These are phyloP conservation scores for Camponotus fellah DNA, from an alignment of 2,888 invertebrate genomes.

Conservation along the genomic window DNA sequence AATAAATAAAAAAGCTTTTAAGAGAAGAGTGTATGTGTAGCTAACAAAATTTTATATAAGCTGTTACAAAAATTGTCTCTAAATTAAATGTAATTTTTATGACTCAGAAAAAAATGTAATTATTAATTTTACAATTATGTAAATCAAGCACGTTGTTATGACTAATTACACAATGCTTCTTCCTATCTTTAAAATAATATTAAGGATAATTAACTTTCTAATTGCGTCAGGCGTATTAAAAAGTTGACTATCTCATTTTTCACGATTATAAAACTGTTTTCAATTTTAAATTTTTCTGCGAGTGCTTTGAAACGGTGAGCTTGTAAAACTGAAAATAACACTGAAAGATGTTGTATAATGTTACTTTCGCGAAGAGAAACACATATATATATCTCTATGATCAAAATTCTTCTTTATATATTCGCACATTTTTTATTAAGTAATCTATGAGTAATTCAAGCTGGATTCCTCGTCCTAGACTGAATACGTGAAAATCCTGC, in stretches of 20 bases:
- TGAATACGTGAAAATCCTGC: neutral
- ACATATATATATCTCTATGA: neutral
- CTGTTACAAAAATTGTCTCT: neutral
- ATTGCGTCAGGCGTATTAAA: slow-evolving; percentile 24
- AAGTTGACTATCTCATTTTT: slow-evolving; percentile 25
- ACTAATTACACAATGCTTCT: slow-evolving; percentile 40
- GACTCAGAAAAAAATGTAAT: no score
- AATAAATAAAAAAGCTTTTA: neutral
- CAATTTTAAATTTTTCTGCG: slow-evolving; percentile 35
- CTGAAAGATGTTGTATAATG: neutral
- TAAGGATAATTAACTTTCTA: slow-evolving; percentile 39
- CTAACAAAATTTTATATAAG: neutral
- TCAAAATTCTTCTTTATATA: neutral
- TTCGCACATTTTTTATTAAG: neutral
- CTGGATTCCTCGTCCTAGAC: neutral
- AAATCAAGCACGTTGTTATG: slow-evolving; percentile 18
- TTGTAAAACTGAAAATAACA: slow-evolving; percentile 18
- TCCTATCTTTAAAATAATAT: slow-evolving; percentile 9
- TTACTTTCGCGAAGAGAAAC: no score
- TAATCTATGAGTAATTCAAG: neutral
- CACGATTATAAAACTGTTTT: slow-evolving; percentile 36
- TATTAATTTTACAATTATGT: slow-evolving; percentile 6
- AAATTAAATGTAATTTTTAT: neutral
- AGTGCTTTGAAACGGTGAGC: neutral
- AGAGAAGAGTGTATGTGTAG: no score